Base-by-base conservation (phyloP, 2,113 vertebrate genomes). In the Setophaga petechia region DNA sequence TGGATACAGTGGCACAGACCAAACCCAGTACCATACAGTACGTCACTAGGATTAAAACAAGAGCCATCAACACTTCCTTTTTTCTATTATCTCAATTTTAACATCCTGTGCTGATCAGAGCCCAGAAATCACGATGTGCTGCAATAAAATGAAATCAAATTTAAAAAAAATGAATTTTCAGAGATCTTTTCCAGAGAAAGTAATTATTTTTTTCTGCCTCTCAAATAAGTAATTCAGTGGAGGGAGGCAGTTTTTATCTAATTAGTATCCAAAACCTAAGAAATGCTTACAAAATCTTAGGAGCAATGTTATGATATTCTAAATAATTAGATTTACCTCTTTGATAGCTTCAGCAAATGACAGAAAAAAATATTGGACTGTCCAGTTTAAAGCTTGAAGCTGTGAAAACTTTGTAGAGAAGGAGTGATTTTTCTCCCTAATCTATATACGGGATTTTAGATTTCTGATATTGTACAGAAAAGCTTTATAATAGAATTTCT, bases 11-110 rank as follows among this genome's bases (percentile, higher is more conserved):
- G 33, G 9, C 12, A 51, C 25, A 65, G 41, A 84, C 6, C 3
- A 65, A 90, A 57, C 4, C 8, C 39, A 47, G 9, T 44, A 59
- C 4, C 30, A 33, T 20, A 41, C 9, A 65, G 5, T 15, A 15
- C 1, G 1, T 43, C 23, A 35, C 19, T 52, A 39, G 10, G 5
- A 33, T 79, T 49, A 52, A 54, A 76, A 54, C 19, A 88, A 65
- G 69, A 46, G 10, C 41, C 9, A 33, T 83, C 13, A 16, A 54
- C 11, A 15, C 5, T 77, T 73, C 8, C 6, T 37, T 63, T 83
- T 39, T 7, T 47, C 18, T 89, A 0, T 37, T 68, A 18, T 7
- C 20, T 75, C 43, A 63, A 31, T 83, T 41, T 0, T 0, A 76
- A 46, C 11, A 61, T 24, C 19, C 5, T 46, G 17, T 25, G 8